Evolutionary conservation across 1,140 invertebrate genomes (phyloP).

Genomic region (Drosophila suzukii): DNA sequence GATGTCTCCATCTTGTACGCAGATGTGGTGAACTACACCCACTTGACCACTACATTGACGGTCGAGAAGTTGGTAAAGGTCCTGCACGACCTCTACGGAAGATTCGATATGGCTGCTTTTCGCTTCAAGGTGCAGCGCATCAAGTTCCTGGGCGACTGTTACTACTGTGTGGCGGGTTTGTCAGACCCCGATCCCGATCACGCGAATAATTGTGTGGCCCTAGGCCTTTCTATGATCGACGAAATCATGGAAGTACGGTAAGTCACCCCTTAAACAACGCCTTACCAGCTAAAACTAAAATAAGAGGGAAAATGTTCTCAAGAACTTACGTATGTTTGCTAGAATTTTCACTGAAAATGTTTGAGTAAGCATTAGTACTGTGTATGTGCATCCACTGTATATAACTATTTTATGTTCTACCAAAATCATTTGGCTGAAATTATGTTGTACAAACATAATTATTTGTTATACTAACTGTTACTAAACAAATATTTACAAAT

Average conservation of each 20-base stretch:
- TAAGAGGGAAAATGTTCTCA: no score
- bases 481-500: no score
- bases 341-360: no score
- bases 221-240: conserved; percentile 95
- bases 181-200: conserved; percentile 90
- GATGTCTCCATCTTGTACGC: conserved; percentile 97
- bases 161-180: conserved; percentile 95
- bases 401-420: no score
- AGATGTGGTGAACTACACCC: conserved; percentile 98
- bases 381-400: no score
- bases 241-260: conserved; percentile 91
- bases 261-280: conserved; percentile 4
- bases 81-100: conserved; percentile 96
- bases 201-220: conserved; percentile 93
- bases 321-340: no score
- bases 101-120: conserved; percentile 95
- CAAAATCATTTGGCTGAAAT: no score
- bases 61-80: conserved; percentile 94
- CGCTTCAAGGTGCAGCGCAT: conserved; percentile 91
- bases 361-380: no score
- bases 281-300: no score
- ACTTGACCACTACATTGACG: conserved; percentile 92
- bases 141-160: conserved; percentile 96
- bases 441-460: no score
- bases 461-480: no score